Base-by-base conservation (phyloP, 2,888 invertebrate species). In the Cryptocheilus praepositus region DNA sequence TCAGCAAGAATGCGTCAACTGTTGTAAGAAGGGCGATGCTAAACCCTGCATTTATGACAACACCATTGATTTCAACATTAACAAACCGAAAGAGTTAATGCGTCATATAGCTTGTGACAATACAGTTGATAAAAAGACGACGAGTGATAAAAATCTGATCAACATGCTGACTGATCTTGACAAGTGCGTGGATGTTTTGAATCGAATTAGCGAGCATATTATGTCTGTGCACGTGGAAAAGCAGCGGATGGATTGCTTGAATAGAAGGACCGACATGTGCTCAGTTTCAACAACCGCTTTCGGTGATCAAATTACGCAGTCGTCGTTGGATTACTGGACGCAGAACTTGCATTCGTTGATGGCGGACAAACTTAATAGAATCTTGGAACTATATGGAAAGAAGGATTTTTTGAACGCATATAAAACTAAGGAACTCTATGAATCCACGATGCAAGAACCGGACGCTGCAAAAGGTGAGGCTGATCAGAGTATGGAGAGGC, bases 261-360 rank as follows among this genome's bases (percentile, higher is more conserved):
- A 70, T 5, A 64, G 71, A 19, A 52, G 55, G 0, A 21, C 59
- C 11, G 71, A 81, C 2, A 19, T 61, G 21, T 76, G 77, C 52
- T 56, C 71, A 15, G 75, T 79, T 22, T 70, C 79, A 3, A 75
- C 78, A n/a, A 79, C 73, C 51, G 72, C 74, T 44, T 66, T 21
- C 0, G 65, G 61, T 8, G 69, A 69, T 61, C 61, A 73, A 19
- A 64, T 19, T 22, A 22, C 15, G 25, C 52, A 58, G 15, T 59
- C 72, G 16, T 52, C 66, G 4, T 53, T 70, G 5, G 53, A 58
- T 19, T 49, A 21, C 19, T 70, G 61, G 60, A 8, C 61, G 15
- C 53, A 65, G 18, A 60, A 63, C 53, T 43, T 61, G 4, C 52
- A 70, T 59, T 55, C 58, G 1, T 58, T 66, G 18, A 49, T 53